Evolutionary conservation across 2,113 vertebrate genomes (phyloP).

Genomic region (Synchiropus splendidus): DNA sequence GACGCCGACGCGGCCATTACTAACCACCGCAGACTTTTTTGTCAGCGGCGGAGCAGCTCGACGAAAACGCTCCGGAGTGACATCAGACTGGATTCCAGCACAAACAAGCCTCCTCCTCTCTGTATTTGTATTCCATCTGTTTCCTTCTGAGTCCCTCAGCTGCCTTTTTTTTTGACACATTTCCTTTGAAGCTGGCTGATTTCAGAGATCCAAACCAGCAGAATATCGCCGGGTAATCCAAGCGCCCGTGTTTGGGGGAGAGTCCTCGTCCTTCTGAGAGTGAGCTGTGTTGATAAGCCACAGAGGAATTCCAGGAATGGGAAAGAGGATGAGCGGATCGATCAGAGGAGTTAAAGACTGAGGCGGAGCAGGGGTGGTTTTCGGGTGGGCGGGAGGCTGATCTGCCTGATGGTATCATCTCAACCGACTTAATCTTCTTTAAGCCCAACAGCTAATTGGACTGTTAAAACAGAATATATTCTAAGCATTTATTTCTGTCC

Average conservation of each 20-base stretch:
- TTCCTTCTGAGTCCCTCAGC: conserved; percentile 10
- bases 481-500: no score
- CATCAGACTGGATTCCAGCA: conserved; percentile 2
- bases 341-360: conserved; percentile 37
- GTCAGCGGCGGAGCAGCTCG: no score
- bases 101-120: conserved; percentile 2
- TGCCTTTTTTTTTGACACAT: conserved; percentile 7
- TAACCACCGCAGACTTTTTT: no score
- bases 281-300: conserved; percentile 30
- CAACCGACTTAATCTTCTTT: conserved; percentile 26
- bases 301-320: conserved; percentile 46
- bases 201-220: conserved; percentile 14
- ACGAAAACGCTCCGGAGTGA: no score
- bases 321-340: conserved; percentile 35
- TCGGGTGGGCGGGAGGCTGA: conserved; percentile 13
- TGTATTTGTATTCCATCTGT: conserved; percentile 30
- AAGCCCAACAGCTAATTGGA: conserved; percentile 18
- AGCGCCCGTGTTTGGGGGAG: conserved; percentile 1
- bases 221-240: conserved; percentile 11
- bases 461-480: conserved; percentile 1
- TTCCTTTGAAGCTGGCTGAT: conserved; percentile 38
- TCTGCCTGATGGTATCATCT: conserved; percentile 30
- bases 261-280: conserved; percentile 24
- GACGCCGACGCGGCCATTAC: no score
- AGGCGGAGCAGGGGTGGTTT: conserved; percentile 23